Percentiles rank a stretch among this genome's conserved stretches.
Evolutionary conservation across 2,888 invertebrate genomes (phyloP).

Genomic region (Eumerus sabulonum): DNA sequence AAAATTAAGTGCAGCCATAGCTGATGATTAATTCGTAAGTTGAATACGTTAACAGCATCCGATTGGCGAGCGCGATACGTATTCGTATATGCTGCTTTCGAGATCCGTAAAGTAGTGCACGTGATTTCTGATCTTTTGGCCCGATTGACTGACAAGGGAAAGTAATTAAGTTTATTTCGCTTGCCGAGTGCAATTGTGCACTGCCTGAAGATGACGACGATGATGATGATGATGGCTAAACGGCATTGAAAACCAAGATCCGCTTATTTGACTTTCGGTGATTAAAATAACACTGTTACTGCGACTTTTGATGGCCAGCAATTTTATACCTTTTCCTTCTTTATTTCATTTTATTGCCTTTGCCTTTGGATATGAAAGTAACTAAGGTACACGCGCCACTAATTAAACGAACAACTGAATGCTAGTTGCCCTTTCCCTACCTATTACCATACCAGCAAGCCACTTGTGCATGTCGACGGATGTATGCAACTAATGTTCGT

Average conservation of each 20-base stretch:
- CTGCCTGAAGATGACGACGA: conserved; percentile 56
- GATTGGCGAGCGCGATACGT: conserved; percentile 45
- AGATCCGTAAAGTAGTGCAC: conserved; percentile 58
- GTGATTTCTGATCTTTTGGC: conserved; percentile 62
- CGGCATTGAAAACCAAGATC: conserved; percentile 57
- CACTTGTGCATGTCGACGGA: conserved; percentile 34
- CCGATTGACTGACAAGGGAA: conserved; percentile 67
- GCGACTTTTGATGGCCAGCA: conserved; percentile 41
- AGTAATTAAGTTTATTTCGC: conserved; percentile 63
- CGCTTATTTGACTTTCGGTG: conserved; percentile 67
- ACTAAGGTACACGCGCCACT: conserved; percentile 54
- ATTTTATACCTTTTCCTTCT: conserved; percentile 44
- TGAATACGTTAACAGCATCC: conserved; percentile 48
- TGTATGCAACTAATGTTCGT: conserved; percentile 9
- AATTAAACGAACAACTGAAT: conserved; percentile 26
- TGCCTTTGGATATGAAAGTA: conserved; percentile 61
- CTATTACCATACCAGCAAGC: conserved; percentile 5
- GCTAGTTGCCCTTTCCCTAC: conserved; percentile 47
- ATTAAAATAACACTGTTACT: conserved; percentile 62
- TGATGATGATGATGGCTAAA: conserved; percentile 41
- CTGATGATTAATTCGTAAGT: conserved; percentile 66
- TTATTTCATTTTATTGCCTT: conserved; percentile 43
- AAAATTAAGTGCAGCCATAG: conserved; percentile 31
- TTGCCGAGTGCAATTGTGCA: conserved; percentile 54
- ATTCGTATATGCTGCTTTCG: conserved; percentile 43